Evolutionary conservation across 2,113 vertebrate genomes (phyloP).

Genomic region (Cervus canadensis): DNA sequence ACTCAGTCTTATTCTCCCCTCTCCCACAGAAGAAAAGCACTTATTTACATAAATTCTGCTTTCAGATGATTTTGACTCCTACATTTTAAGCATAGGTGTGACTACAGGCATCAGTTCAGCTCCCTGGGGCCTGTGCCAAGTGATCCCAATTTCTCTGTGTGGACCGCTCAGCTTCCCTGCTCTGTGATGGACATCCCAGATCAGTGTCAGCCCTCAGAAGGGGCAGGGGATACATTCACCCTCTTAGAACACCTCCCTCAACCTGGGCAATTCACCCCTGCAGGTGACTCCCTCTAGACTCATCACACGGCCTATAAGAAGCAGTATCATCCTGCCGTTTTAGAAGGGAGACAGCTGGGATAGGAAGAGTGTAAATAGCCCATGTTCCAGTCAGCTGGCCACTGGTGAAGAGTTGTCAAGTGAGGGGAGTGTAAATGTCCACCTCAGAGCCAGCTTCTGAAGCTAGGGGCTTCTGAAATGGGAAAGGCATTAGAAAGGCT

Average conservation of each 20-base stretch:
- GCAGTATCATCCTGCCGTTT: not conserved
- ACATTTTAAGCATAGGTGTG: not conserved
- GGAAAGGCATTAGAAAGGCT: too few relatives aligned
- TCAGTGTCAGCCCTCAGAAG: not conserved
- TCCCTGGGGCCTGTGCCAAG: not conserved
- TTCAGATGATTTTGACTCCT: not conserved
- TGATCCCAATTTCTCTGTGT: not conserved
- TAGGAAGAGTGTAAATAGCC: not conserved
- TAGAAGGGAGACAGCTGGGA: not conserved
- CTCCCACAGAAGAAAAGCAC: too few relatives aligned
- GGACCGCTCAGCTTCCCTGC: not conserved
- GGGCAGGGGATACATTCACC: not conserved
- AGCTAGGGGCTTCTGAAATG: not conserved
- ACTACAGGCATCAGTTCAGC: too few relatives aligned
- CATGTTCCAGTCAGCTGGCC: not conserved
- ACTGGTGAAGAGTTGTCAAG: fast-evolving
- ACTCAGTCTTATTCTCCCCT: not conserved
- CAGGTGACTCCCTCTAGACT: not conserved
- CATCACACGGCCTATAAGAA: fast-evolving
- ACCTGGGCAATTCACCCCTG: not conserved
- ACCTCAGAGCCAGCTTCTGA: not conserved
- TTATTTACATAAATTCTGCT: not conserved
- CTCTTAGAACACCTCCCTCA: not conserved
- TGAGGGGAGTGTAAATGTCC: fast-evolving
- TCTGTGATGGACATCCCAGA: not conserved